Base-by-base conservation (phyloP, 2,888 invertebrate genomes). In the Embidobia sp. region DNA sequence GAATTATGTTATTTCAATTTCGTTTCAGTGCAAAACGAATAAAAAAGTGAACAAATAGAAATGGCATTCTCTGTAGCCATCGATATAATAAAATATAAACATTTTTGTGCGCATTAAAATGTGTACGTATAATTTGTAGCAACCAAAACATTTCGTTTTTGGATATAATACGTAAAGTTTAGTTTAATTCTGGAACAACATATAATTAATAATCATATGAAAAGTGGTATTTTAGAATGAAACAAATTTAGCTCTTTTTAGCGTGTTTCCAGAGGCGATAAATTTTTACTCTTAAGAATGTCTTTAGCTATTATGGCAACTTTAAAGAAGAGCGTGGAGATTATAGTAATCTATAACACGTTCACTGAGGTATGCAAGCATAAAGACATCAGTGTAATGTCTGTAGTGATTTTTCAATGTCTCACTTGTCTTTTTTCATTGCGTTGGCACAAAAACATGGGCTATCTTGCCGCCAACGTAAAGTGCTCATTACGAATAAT, bases 401-500 rank as follows among this genome's bases (percentile, higher is more conserved):
- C 63, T 49, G 67, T 48, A 69, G 75, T 55, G 69, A 75, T 75
- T 75, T 75, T 75, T 75, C 75, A 75, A 66, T 53, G 74, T 67
- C 75, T 31, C 16, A 16, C 35, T 72, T 35, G 18, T 55, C 55
- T 57, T 57, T 75, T 67, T 67, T 46, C 48, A 67, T 42, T 31
- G 67, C 53, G 59, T 55, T 19, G 61, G 46, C 8, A 40, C 55
- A 69, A 75, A 74, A 75, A 75, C 67, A 75, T 22, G 6, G 42
- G 31, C 35, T 67, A 48, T 67, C 74, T 67, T 35, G 51, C 67
- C 61, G 33, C 37, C 64, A 48, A 31, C 57, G 66, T 55, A 67
- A 67, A 74, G 59, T 61, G 53, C 75, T 75, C 75, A 63, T 75
- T 69, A 75, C 48, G 75, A 75, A 69, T 75, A 75, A 75, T 75